phyloP scores from a whole-genome alignment of 35 echinoderm and acorn worm species.

The Anneissia japonica region DNA sequence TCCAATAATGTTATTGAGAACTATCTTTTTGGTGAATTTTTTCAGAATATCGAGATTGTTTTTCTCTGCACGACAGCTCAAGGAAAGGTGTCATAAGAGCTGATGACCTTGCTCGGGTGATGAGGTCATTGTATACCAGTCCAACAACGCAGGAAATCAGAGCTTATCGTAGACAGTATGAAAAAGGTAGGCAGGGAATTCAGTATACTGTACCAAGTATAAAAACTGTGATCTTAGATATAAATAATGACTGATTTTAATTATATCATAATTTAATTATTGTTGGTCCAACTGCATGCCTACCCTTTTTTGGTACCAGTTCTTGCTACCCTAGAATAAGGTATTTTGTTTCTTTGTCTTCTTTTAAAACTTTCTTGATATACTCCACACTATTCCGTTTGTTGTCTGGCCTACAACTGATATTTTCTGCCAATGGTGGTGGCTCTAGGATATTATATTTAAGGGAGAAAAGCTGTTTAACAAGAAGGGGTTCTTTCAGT shows the following conservation, averaged over 20 bases:
- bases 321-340: background rate
- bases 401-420: too few relatives aligned
- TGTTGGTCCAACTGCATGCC: background rate
- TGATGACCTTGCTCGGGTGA: slow-evolving; percentile 60
- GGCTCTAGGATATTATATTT: too few relatives aligned
- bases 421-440: too few relatives aligned
- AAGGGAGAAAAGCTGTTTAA: too few relatives aligned
- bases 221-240: too few relatives aligned
- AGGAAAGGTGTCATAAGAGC: slow-evolving; percentile 60
- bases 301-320: background rate
- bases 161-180: slow-evolving; percentile 66
- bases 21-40: too few relatives aligned
- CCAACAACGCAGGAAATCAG: slow-evolving; percentile 83
- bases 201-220: background rate
- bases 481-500: too few relatives aligned
- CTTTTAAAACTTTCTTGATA: too few relatives aligned
- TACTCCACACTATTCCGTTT: too few relatives aligned
- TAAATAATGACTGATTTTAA: background rate
- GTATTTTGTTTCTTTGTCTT: too few relatives aligned
- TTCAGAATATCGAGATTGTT: slow-evolving; percentile 92
- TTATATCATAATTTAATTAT: background rate
- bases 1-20: too few relatives aligned
- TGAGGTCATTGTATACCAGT: slow-evolving; percentile 76
- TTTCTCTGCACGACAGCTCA: slow-evolving; percentile 78
- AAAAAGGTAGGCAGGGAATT: slow-evolving; percentile 51